These are phyloP conservation scores for Cercopithecus petaurista DNA, from an alignment of 2,797 vertebrate species.

Conservation along the genomic window DNA sequence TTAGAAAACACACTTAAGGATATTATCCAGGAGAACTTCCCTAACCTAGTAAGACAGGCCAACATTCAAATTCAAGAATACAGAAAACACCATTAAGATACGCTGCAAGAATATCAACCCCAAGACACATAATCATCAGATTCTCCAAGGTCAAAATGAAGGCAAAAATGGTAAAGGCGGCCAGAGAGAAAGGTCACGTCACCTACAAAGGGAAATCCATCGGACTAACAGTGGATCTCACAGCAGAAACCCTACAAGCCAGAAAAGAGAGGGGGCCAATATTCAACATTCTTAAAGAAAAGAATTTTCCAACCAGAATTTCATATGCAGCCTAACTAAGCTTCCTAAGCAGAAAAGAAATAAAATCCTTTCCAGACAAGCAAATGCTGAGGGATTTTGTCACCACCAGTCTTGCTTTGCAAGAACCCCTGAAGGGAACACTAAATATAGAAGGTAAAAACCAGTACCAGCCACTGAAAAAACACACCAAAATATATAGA, in stretches of 20 bases:
- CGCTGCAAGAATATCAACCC: background rate
- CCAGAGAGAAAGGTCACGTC: background rate
- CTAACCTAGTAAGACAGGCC: background rate
- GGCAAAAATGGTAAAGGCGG: background rate
- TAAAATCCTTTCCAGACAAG: background rate
- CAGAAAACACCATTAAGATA: background rate
- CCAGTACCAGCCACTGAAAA: background rate
- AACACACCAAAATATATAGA: background rate
- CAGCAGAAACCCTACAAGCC: no score
- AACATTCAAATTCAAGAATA: background rate
- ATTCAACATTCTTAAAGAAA: no score
- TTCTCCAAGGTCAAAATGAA: background rate
- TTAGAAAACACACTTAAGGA: background rate
- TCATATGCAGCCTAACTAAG: no score
- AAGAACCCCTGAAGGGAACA: background rate
- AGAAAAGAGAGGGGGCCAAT: no score
- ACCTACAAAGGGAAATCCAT: no score
- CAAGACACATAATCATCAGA: background rate
- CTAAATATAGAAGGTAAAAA: background rate
- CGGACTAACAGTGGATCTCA: no score
- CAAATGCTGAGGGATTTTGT: background rate
- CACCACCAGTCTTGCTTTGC: background rate
- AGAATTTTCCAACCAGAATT: no score
- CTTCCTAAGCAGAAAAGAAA: background rate
- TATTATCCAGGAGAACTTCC: background rate